Evolutionary conservation across 2,797 vertebrate species (phyloP).

Genomic region (Nannoperca australis): DNA sequence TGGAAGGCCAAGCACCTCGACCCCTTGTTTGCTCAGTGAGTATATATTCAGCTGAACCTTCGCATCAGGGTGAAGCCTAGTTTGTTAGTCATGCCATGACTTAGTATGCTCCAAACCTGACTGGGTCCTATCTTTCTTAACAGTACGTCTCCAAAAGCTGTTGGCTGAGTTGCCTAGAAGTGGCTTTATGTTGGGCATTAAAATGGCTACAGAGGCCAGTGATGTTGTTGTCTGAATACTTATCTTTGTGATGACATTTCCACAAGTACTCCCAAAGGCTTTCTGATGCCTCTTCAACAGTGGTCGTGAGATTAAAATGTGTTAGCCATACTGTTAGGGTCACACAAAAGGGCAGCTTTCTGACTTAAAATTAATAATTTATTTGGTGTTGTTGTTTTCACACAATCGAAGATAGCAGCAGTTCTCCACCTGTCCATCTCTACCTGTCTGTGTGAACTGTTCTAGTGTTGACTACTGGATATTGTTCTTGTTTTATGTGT

Average conservation of each 20-base stretch:
- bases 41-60: conserved; percentile 37
- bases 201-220: background rate
- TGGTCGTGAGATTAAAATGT: conserved; percentile 5
- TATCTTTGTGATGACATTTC: conserved; percentile 20
- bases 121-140: conserved; percentile 10
- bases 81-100: conserved; percentile 29
- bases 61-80: conserved; percentile 19
- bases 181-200: conserved; percentile 5
- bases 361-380: background rate
- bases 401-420: too few species aligned
- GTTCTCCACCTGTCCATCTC: too few species aligned
- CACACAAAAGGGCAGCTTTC: background rate
- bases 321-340: background rate
- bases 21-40: conserved; percentile 14
- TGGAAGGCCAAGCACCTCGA: conserved; percentile 28
- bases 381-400: background rate
- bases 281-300: background rate
- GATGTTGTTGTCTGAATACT: background rate
- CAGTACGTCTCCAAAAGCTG: conserved; percentile 14
- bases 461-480: too few species aligned
- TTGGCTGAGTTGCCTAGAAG: conserved; percentile 9
- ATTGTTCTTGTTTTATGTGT: too few species aligned
- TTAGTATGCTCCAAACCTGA: conserved; percentile 28
- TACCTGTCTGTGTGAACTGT: too few species aligned
- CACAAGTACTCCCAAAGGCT: conserved; percentile 3